A percentile compares a stretch with the other conserved stretches of the same genome.
Evolutionary conservation across 2,797 vertebrate species (phyloP).

Genomic region (Myotis myotis): DNA sequence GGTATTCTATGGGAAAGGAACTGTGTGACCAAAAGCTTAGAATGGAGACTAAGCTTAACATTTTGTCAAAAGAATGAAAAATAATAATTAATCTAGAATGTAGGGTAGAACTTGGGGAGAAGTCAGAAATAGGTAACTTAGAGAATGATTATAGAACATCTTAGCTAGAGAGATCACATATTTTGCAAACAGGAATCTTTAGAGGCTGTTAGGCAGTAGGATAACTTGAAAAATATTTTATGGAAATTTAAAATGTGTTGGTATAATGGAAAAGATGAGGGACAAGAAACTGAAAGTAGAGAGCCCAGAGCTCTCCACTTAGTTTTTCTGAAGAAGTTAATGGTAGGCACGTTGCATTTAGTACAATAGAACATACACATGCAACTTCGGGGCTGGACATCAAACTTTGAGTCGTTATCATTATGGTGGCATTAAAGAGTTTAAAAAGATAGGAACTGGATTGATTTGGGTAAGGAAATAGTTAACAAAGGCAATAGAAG

Average conservation of each 20-base stretch:
- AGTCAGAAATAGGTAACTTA: not conserved
- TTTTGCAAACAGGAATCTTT: not conserved
- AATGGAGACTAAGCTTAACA: not conserved
- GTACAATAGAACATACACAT: not conserved
- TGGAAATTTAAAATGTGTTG: not conserved
- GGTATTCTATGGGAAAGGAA: not conserved
- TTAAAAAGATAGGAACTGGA: not conserved
- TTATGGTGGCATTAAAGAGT: not conserved
- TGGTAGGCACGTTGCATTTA: not conserved
- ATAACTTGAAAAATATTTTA: conserved; percentile 2
- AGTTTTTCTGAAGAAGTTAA: not conserved
- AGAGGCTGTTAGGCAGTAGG: not conserved
- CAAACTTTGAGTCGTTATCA: not conserved
- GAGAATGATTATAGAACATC: not conserved
- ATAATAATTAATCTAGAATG: not conserved
- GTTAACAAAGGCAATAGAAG: not conserved
- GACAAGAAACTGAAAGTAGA: not conserved
- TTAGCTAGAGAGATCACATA: not conserved
- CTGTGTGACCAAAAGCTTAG: not conserved
- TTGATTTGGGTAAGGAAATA: not conserved
- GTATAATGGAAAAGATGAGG: not conserved
- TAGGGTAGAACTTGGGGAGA: not conserved
- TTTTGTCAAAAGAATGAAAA: not conserved
- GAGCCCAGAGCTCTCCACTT: not conserved
- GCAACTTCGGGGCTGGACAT: not conserved